Base-by-base conservation (phyloP, 1,140 invertebrate genomes). In the Drosophila oshimai region DNA sequence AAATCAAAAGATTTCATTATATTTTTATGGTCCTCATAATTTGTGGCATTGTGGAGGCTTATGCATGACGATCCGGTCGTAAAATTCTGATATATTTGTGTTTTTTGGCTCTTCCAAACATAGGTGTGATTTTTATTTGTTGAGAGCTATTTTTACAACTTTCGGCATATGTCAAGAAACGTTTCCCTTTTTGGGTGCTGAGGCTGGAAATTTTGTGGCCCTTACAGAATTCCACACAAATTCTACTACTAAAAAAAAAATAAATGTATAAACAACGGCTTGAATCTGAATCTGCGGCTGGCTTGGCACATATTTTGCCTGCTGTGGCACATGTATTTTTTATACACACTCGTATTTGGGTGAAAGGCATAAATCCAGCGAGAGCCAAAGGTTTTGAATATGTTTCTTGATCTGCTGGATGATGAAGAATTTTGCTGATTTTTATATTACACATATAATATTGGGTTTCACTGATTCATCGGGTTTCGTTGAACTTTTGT, bases 221-320 rank as follows among this genome's bases (percentile, higher is more conserved):
- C 58, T 70, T 78, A 26, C 53, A 65, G 53, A 78, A 78, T 67
- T 83, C 58, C 41, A 78, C 74, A 84, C 75, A 79, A 84, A 86
- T 71, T 84, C 64, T 70, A 74, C 57, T 34, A 49, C 46, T 37
- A 20, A 42, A 61, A 57, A 37, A 51, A 36, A 39, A 29, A 37
- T 36, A 33, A 34, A 49, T 4, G n/a, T n/a, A 60, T 50, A 71
- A 71, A 71, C 42, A 62, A 64, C 26, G 26, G 28, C 37, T 22
- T 49, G 60, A 62, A 54, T 60, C 71, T 18, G 42, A 71, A 54
- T 45, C 51, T 61, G 29, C 37, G 39, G 58, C 22, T 22, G 37
- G 51, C 72, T 57, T 70, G 79, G 58, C 74, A 83, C 50, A 81
- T 41, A 80, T 76, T 62, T 58, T 17, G 54, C 50, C 41, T 36